Evolutionary conservation across 1,140 invertebrate species (phyloP).

Genomic region (Scaptodrosophila lebanonensis): DNA sequence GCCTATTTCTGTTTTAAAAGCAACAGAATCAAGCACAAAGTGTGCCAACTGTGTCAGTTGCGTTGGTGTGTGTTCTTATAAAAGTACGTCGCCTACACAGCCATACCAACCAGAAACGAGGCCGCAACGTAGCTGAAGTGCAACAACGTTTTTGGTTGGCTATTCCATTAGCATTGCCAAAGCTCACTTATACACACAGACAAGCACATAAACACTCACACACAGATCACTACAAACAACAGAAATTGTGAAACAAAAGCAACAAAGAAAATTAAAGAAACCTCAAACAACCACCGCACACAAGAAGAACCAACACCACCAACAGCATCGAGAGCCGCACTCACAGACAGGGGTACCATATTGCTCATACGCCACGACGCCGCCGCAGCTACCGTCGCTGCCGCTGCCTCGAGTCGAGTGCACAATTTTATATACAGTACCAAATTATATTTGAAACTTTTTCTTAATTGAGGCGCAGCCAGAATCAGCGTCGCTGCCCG

Average conservation of each 20-base stretch:
- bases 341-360: slow-evolving; percentile 2
- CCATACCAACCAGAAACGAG: slow-evolving; percentile 70
- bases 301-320: slow-evolving; percentile 9
- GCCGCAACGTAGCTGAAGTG: slow-evolving; percentile 43
- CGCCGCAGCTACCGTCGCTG: slow-evolving; percentile 20
- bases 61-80: slow-evolving; percentile 14
- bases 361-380: slow-evolving; percentile 47
- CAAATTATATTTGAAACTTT: slow-evolving; percentile 77
- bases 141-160: slow-evolving; percentile 74
- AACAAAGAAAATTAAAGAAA: slow-evolving; percentile 75
- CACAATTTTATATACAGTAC: slow-evolving; percentile 77
- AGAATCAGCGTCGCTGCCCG: not conserved
- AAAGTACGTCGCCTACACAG: slow-evolving; percentile 40
- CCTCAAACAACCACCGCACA: slow-evolving; percentile 60
- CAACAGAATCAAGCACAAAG: slow-evolving; percentile 20
- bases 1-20: slow-evolving; percentile 10
- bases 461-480: slow-evolving; percentile 63
- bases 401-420: slow-evolving; percentile 49
- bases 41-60: slow-evolving; percentile 63
- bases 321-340: not conserved
- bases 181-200: slow-evolving; percentile 41
- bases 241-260: slow-evolving; percentile 72
- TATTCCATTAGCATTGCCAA: slow-evolving; percentile 43
- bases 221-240: slow-evolving; percentile 25
- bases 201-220: slow-evolving; percentile 6